Conservation (phyloP, 2,888 invertebrate genomes). For the Drosophila kambysellisi region DNA sequence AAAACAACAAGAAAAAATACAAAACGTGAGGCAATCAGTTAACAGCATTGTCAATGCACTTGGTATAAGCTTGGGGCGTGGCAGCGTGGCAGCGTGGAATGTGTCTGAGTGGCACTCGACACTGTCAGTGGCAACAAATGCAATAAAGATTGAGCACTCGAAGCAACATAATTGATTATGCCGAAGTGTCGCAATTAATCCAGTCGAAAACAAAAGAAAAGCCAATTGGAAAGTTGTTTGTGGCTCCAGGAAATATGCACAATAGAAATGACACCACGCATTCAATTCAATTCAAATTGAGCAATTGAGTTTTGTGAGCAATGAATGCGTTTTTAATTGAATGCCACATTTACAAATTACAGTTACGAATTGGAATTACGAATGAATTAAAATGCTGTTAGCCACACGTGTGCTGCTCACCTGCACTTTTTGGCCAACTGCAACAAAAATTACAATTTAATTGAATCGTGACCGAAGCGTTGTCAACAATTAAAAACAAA, state of each 20-base stretch:
- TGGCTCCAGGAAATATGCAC: conserved; percentile 42
- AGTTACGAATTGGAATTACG: conserved; percentile 16
- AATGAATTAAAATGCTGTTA: conserved; percentile 2
- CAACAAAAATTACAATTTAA: conserved; percentile 56
- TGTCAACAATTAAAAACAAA: conserved; percentile 41
- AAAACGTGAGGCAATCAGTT: conserved; percentile 36
- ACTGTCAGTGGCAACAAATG: conserved; percentile 44
- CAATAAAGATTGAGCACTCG: conserved; percentile 56
- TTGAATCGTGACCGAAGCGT: conserved; percentile 53
- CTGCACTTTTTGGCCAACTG: conserved; percentile 30
- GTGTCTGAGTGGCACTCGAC: conserved; percentile 4
- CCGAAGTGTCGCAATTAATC: conserved; percentile 61
- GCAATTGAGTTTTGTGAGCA: conserved; percentile 42
- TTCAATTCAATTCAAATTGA: conserved; percentile 47
- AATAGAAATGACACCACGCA: conserved; percentile 37
- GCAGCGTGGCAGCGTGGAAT: conserved; percentile 34
- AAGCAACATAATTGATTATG: conserved; percentile 55
- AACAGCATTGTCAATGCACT: conserved; percentile 53
- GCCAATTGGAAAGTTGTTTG: conserved; percentile 55
- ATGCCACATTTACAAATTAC: conserved; percentile 14
- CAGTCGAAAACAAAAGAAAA: conserved; percentile 58
- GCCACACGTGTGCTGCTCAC: conserved; percentile 28
- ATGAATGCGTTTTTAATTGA: conserved; percentile 39
- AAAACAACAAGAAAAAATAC: conserved; percentile 6
- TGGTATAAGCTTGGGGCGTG: conserved; percentile 34